Base-by-base conservation (phyloP, 2,888 invertebrate genomes). In the Eudemis profundana region DNA sequence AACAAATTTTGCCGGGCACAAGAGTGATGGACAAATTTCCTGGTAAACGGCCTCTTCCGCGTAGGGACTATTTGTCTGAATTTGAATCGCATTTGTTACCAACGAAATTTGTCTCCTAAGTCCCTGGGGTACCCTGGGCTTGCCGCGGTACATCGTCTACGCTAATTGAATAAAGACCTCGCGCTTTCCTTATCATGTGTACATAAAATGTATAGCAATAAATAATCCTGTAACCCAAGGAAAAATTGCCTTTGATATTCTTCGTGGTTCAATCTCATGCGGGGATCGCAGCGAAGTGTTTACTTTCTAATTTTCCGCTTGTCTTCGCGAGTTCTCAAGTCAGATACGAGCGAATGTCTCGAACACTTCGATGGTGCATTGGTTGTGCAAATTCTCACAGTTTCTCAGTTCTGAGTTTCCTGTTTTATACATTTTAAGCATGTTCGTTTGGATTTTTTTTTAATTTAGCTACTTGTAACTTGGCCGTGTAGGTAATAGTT, bases 31-130 rank as follows among this genome's bases (percentile, higher is more conserved):
- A 88, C 87, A 86, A 89, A 90, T 92, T 90, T 90, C 86, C 88
- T 86, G 85, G 90, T 86, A 90, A 90, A 87, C 87, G 87, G 86
- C 84, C 86, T 78, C 85, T 83, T 84, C 89, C 91, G 90, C 90
- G 76, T 76, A 64, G 91, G 91, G 90, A 90, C 90, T 89, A 90
- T 90, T 91, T 89, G 88, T 91, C 89, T 91, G 90, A 90, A 90
- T 91, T 90, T 90, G 89, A 90, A 90, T 90, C 89, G 87, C 90
- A 90, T 90, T 90, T 90, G 87, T 91, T 90, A 87, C 83, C 81
- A 85, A 82, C 81, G 83, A 87, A 89, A 90, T 90, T 91, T 89
- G 90, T 90, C 90, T 90, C 88, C 81, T 85, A 89, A 88, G 84
- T 87, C 88, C 80, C 82, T 68, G 63, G 87, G 83, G 87, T 85